A percentile compares a stretch with the other conserved stretches of the same genome.
Evolutionary conservation across 2,113 vertebrate genomes (phyloP).

Genomic region (Ancistrus triradiatus): DNA sequence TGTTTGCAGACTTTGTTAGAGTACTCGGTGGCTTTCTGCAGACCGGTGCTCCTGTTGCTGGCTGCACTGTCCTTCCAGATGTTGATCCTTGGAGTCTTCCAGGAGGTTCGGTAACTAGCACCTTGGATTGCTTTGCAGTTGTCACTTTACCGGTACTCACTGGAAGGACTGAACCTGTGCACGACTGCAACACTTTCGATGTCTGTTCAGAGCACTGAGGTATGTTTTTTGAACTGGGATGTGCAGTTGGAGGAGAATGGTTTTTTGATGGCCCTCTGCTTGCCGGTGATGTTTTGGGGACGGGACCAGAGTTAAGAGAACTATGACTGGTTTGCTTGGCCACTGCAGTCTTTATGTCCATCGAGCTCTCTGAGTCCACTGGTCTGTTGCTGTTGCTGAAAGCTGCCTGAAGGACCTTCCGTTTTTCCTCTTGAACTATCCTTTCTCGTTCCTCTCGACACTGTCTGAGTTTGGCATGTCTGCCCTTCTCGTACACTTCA

Average conservation of each 20-base stretch:
- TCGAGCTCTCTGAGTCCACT: constrained; percentile 58
- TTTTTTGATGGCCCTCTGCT: constrained; percentile 37
- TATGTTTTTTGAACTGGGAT: constrained; percentile 44
- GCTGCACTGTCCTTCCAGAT: constrained; percentile 13
- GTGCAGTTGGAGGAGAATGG: constrained; percentile 15
- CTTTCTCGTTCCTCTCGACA: constrained; percentile 88
- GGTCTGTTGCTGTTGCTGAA: constrained; percentile 63
- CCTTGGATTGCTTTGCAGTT: constrained; percentile 19
- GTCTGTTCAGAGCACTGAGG: constrained; percentile 30
- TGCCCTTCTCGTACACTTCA: constrained; percentile 85
- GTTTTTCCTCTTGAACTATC: constrained; percentile 88
- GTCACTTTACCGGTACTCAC: constrained; percentile 9
- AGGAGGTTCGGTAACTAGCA: constrained; percentile 5
- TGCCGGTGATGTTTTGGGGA: constrained; percentile 45
- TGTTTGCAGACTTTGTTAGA: constrained; percentile 58
- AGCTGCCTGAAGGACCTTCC: constrained; percentile 75
- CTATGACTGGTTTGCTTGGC: constrained; percentile 44
- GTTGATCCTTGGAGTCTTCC: constrained; percentile 13
- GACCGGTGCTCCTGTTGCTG: constrained; percentile 57
- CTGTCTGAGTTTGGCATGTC: constrained; percentile 84
- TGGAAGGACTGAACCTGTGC: constrained; percentile 30
- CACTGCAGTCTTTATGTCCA: constrained; percentile 33
- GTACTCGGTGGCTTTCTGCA: constrained; percentile 41
- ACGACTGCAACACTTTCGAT: constrained; percentile 40
- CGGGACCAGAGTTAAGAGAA: constrained; percentile 49